phyloP scores from a whole-genome alignment of 2,113 vertebrate genomes.

The Pontoporia blainvillei region DNA sequence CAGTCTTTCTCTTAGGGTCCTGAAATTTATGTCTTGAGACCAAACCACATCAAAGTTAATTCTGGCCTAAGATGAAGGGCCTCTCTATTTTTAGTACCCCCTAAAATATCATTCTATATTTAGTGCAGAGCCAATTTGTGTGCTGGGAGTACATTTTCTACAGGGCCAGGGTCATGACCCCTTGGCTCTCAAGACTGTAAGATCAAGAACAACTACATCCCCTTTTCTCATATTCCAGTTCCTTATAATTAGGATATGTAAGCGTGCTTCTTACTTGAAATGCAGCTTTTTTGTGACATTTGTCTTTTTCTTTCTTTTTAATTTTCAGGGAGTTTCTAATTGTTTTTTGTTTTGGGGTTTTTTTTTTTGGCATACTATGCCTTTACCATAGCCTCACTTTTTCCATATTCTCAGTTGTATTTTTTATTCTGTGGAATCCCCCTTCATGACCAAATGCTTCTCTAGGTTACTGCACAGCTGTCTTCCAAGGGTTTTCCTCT shows the following conservation, averaged over 20 bases:
- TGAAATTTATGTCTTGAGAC: slow-evolving; percentile 40
- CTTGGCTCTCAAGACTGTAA: neutral
- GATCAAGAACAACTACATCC: neutral
- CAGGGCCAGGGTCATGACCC: neutral
- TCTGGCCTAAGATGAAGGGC: slow-evolving; percentile 41
- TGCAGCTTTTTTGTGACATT: neutral
- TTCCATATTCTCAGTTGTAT: neutral
- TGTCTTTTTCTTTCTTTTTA: neutral
- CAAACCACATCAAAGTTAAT: slow-evolving; percentile 18
- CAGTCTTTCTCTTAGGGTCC: neutral
- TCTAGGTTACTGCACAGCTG: neutral
- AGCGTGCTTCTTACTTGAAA: neutral
- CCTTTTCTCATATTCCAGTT: neutral
- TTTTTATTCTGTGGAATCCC: neutral
- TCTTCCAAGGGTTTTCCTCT: neutral
- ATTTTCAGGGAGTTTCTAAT: neutral
- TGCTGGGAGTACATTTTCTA: slow-evolving; percentile 42
- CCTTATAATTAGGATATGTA: neutral
- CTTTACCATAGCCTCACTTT: slow-evolving; percentile 21
- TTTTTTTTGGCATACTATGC: neutral
- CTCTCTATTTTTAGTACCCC: slow-evolving; percentile 53
- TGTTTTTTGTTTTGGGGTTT: neutral
- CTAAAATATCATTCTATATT: slow-evolving; percentile 49
- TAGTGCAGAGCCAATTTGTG: slow-evolving; percentile 34
- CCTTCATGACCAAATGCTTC: neutral